A percentile compares a stretch with the other conserved stretches of the same genome.
These are phyloP conservation scores for Tenthredo livida DNA, from an alignment of 2,888 invertebrate species.

Conservation along the genomic window DNA sequence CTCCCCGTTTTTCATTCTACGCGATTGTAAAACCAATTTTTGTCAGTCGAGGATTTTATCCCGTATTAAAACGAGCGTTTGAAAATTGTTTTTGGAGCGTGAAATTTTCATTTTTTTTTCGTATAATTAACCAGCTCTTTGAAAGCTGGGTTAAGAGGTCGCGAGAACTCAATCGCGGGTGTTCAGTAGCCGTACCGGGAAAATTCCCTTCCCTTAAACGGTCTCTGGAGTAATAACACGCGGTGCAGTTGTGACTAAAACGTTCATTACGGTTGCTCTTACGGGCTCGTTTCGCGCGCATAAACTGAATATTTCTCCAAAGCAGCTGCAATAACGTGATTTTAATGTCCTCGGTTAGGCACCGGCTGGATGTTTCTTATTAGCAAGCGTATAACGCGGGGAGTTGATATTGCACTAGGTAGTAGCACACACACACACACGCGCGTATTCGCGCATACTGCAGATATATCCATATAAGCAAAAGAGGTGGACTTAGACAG, in stretches of 20 bases:
- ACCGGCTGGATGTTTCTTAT: conserved; percentile 51
- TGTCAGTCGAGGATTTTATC: not conserved
- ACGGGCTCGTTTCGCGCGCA: conserved; percentile 49
- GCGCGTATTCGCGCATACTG: not conserved
- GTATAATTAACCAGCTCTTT: conserved; percentile 17
- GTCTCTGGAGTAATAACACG: conserved; percentile 42
- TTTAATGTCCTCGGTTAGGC: conserved; percentile 51
- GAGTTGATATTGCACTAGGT: not conserved
- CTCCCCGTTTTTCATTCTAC: not conserved
- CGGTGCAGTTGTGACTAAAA: conserved; percentile 50
- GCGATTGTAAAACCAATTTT: not conserved
- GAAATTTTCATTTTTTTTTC: not conserved
- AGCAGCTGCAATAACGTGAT: conserved; percentile 49
- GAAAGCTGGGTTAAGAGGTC: conserved; percentile 31
- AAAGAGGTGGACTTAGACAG: not conserved
- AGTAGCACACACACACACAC: not conserved
- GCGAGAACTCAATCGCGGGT: not conserved
- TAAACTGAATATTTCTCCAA: conserved; percentile 48
- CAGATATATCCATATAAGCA: not conserved
- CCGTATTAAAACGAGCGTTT: not conserved
- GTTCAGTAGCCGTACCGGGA: not conserved
- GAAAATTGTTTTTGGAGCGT: not conserved
- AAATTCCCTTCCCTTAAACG: conserved; percentile 44
- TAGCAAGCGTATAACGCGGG: conserved; percentile 47
- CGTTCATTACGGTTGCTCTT: conserved; percentile 47